Percentiles rank a stretch among this genome's conserved stretches.
phyloP scores from a whole-genome alignment of 2,113 vertebrate genomes.

The Marmota flaviventris region DNA sequence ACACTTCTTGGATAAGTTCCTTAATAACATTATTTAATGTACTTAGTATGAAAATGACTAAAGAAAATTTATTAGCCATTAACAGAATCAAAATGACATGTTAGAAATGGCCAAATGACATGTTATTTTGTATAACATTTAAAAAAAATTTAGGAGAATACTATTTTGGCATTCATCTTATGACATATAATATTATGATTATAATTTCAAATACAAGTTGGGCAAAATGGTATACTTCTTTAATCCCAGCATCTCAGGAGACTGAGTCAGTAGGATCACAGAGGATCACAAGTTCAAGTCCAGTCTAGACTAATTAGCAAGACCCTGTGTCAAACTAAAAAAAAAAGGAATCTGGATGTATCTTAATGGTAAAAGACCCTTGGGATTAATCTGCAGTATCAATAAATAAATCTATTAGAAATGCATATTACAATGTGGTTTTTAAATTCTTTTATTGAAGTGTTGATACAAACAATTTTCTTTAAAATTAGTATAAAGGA shows the following conservation, averaged over 20 bases:
- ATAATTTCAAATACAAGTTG: too few species aligned
- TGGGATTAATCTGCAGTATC: too few species aligned
- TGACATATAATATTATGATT: not conserved
- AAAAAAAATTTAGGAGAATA: not conserved
- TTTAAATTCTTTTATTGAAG: not conserved
- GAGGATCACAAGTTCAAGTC: too few species aligned
- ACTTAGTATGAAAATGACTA: not conserved
- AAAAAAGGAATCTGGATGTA: too few species aligned
- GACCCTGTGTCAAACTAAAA: too few species aligned
- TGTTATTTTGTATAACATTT: not conserved
- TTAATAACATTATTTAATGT: not conserved
- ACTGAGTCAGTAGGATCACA: too few species aligned
- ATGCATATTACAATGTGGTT: not conserved
- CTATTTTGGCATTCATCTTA: not conserved
- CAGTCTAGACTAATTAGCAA: too few species aligned
- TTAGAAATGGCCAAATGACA: not conserved
- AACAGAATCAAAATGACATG: not conserved
- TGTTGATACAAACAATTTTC: not conserved
- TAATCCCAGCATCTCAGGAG: too few species aligned
- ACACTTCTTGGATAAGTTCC: not conserved
- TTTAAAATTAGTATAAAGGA: not conserved
- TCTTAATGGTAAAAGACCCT: too few species aligned
- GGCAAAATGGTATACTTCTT: too few species aligned
- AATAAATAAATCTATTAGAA: too few species aligned
- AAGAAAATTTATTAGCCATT: not conserved